phyloP scores from a whole-genome alignment of 2,113 vertebrate genomes.

The Corythornis vintsioides region DNA sequence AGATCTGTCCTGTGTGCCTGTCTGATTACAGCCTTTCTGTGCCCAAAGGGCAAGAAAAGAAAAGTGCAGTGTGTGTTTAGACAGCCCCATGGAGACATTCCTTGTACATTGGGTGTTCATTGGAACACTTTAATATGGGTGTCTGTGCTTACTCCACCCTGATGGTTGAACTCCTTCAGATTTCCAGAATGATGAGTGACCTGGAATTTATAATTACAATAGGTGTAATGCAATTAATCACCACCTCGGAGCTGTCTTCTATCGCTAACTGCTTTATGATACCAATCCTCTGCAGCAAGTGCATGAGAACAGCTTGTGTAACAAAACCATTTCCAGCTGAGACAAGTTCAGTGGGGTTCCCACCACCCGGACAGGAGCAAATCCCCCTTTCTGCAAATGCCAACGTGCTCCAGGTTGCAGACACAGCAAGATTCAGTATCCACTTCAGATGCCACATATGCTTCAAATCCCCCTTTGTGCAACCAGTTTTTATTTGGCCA shows the following conservation, averaged over 20 bases:
- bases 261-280: background rate
- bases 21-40: constrained; percentile 35
- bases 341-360: constrained; percentile 22
- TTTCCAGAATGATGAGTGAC: constrained; percentile 65
- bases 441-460: fast-evolving
- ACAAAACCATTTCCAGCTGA: constrained; percentile 13
- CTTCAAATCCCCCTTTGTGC: background rate
- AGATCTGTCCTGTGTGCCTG: constrained; percentile 30
- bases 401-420: background rate
- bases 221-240: constrained; percentile 65
- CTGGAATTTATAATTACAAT: constrained; percentile 69
- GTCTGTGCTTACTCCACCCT: constrained; percentile 44
- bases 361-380: background rate
- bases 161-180: constrained; percentile 34
- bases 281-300: constrained; percentile 31
- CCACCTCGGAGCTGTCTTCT: constrained; percentile 32
- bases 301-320: constrained; percentile 47
- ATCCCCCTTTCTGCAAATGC: background rate
- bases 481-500: background rate
- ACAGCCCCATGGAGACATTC: constrained; percentile 57
- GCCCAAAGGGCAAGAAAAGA: constrained; percentile 66
- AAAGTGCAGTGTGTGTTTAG: constrained; percentile 32
- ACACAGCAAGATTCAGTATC: background rate
- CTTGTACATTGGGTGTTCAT: constrained; percentile 46
- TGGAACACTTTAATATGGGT: constrained; percentile 52